Percentiles rank a stretch among this genome's conserved stretches.
Conservation (phyloP, 2,113 vertebrate species). For the Callipepla californica region DNA sequence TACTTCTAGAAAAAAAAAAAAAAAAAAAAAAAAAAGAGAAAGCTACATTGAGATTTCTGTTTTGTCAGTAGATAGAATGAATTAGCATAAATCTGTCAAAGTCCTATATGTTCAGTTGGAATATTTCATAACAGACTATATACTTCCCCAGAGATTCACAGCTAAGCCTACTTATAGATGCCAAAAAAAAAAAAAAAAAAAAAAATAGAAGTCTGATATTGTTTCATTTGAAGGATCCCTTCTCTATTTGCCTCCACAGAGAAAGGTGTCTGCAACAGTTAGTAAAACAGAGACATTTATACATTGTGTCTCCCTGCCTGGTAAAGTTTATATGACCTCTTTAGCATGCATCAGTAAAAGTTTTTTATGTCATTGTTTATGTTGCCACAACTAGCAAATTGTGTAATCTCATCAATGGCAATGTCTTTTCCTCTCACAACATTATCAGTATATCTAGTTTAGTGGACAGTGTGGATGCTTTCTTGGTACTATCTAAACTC, state of each 20-base stretch:
- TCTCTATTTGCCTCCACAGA: background rate
- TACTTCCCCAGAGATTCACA: background rate
- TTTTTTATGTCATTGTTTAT: background rate
- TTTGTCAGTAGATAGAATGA: background rate
- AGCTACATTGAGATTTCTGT: background rate
- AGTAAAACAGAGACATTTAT: background rate
- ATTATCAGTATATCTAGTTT: background rate
- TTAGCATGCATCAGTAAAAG: background rate
- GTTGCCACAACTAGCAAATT: background rate
- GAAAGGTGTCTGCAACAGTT: background rate
- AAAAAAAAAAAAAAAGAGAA: rapidly evolving
- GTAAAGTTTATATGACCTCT: background rate
- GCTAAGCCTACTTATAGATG: background rate
- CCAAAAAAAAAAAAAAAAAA: background rate
- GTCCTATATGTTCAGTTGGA: background rate
- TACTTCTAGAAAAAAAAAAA: background rate
- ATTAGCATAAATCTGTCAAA: background rate
- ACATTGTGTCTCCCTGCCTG: background rate
- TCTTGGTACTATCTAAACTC: background rate
- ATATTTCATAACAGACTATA: background rate
- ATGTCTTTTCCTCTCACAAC: background rate
- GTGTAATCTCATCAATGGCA: background rate
- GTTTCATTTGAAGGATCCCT: background rate
- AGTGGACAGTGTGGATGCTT: background rate
- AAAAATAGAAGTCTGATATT: background rate